Conservation (phyloP, 2,113 vertebrate genomes). For the Corythaixoides concolor region DNA sequence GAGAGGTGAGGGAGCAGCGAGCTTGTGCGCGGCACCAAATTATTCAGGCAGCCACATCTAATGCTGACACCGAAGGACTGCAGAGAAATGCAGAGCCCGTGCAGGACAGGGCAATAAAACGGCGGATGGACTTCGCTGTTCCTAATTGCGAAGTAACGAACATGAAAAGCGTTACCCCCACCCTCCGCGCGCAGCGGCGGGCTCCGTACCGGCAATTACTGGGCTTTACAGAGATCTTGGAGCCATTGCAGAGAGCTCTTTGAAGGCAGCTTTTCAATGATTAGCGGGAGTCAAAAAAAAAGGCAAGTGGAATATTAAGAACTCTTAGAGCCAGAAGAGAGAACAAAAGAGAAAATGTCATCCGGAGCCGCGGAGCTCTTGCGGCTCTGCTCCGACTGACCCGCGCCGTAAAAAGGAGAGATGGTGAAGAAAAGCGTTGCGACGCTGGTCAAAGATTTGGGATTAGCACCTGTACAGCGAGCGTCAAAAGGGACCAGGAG, state of each 20-base stretch:
- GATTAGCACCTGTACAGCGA: neutral
- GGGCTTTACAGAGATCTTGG: neutral
- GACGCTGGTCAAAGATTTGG: neutral
- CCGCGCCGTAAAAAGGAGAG: fast-evolving
- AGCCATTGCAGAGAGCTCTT: constrained; percentile 3
- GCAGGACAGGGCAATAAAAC: neutral
- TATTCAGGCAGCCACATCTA: neutral
- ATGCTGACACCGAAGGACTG: neutral
- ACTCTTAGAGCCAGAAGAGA: neutral
- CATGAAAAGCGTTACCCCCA: neutral
- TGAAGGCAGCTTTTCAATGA: neutral
- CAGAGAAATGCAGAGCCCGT: neutral
- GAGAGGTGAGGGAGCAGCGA: neutral
- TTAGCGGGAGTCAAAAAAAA: neutral
- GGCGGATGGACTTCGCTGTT: neutral
- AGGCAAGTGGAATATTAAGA: constrained; percentile 41
- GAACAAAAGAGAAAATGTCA: neutral
- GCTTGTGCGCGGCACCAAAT: neutral
- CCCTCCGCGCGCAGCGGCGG: fast-evolving
- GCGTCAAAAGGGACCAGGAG: neutral
- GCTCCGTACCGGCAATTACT: constrained; percentile 1
- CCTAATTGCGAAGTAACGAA: neutral
- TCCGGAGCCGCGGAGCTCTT: neutral
- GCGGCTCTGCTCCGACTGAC: neutral
- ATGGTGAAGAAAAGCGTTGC: neutral